Percentiles rank a stretch among this genome's conserved stretches.
Conservation (phyloP, 2,113 vertebrate species). For the Erpornis zantholeuca region DNA sequence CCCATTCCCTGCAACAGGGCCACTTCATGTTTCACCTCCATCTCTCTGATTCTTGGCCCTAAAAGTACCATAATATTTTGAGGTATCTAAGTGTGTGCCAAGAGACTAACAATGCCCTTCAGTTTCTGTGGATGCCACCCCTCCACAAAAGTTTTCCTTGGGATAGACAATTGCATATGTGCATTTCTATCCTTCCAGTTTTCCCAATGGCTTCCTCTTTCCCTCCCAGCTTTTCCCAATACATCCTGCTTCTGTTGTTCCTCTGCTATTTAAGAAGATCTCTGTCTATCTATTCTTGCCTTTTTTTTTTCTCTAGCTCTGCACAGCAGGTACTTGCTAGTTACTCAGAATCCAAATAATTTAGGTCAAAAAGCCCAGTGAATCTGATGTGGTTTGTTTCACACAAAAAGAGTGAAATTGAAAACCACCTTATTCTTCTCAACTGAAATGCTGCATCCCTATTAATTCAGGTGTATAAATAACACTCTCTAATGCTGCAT, state of each 20-base stretch:
- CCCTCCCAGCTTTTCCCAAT: neutral
- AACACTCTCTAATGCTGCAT: constrained; percentile 55
- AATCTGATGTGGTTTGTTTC: constrained; percentile 62
- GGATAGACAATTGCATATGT: neutral
- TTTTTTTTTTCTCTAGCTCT: neutral
- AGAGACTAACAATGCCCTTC: neutral
- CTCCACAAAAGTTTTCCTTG: neutral
- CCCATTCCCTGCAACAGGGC: neutral
- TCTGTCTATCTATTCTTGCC: neutral
- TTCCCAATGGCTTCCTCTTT: neutral
- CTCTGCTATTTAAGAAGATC: neutral
- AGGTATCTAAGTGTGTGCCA: neutral
- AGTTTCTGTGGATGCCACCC: neutral
- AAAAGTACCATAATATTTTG: neutral
- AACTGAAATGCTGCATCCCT: constrained; percentile 63
- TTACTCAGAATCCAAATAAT: constrained; percentile 31
- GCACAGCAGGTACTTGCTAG: neutral
- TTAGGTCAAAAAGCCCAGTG: constrained; percentile 55
- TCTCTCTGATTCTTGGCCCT: neutral
- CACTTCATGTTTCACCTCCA: neutral
- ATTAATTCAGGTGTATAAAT: constrained; percentile 74
- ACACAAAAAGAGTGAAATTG: constrained; percentile 53
- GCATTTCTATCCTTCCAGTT: neutral
- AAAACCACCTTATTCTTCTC: constrained; percentile 66
- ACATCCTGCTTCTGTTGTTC: neutral